These are phyloP conservation scores for Nanorana parkeri DNA, from an alignment of 2,113 vertebrate genomes.

Conservation along the genomic window DNA sequence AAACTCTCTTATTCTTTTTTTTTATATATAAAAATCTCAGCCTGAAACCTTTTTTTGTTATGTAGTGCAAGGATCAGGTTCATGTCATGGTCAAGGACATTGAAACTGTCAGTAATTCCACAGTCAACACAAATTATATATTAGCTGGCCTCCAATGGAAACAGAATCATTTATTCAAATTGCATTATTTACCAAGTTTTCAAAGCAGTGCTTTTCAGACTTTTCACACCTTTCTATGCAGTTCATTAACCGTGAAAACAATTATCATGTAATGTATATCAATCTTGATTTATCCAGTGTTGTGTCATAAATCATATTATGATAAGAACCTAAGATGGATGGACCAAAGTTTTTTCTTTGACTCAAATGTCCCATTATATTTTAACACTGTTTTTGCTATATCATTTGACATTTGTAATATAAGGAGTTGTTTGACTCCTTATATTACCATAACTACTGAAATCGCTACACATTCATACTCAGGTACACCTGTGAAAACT, in stretches of 20 bases:
- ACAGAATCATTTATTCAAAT: constrained; percentile 35
- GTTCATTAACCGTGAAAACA: constrained; percentile 45
- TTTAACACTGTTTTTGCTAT: not conserved
- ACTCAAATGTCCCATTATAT: not conserved
- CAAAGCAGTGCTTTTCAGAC: constrained; percentile 14
- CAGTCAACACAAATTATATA: constrained; percentile 42
- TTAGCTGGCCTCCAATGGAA: not conserved
- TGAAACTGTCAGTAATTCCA: constrained; percentile 32
- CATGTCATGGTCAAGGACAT: constrained; percentile 21
- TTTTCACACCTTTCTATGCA: constrained; percentile 5
- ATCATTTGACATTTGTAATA: too few species aligned
- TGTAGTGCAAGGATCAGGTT: not conserved
- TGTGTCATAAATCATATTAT: constrained; percentile 31
- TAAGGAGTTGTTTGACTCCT: too few species aligned
- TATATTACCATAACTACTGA: too few species aligned
- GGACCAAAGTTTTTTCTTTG: not conserved
- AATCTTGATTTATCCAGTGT: constrained; percentile 20
- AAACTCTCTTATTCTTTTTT: too few species aligned
- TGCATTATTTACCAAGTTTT: constrained; percentile 40
- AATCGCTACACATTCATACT: too few species aligned
- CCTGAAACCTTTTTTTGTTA: too few species aligned
- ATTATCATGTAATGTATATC: constrained; percentile 23
- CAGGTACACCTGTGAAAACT: too few species aligned
- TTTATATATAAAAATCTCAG: too few species aligned
- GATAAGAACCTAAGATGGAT: not conserved